Evolutionary conservation across 2,888 invertebrate genomes (phyloP).

Genomic region (Spisula subtruncata): DNA sequence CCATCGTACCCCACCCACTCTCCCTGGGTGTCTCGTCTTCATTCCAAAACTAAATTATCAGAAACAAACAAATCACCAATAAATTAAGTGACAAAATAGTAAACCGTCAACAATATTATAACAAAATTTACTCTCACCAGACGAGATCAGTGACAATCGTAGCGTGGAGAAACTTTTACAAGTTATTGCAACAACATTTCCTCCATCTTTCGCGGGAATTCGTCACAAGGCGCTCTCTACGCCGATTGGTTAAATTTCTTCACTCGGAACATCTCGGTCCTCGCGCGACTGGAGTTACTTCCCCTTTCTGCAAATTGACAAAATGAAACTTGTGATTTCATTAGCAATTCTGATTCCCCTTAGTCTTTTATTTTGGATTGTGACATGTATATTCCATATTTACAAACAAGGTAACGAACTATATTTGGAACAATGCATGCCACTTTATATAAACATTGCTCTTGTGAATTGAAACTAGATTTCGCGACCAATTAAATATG

Average conservation of each 20-base stretch:
- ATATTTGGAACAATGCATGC: neutral
- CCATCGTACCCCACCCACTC: constrained; percentile 11
- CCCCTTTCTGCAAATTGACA: constrained; percentile 6
- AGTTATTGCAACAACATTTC: neutral
- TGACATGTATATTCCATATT: constrained; percentile 25
- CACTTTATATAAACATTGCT: neutral
- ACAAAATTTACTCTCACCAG: neutral
- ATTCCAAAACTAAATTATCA: neutral
- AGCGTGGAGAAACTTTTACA: neutral
- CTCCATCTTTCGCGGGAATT: constrained; percentile 64
- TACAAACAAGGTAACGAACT: constrained; percentile 37
- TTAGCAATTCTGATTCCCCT: constrained; percentile 61
- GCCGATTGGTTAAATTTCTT: constrained; percentile 33
- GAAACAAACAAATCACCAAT: neutral
- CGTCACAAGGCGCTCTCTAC: constrained; percentile 56
- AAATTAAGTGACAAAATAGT: neutral
- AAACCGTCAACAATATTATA: neutral
- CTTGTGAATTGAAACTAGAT: constrained; percentile 6
- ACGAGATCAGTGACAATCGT: neutral
- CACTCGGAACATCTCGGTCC: constrained; percentile 2
- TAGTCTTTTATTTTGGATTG: constrained; percentile 62
- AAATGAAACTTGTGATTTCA: constrained; percentile 48
- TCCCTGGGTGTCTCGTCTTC: no score
- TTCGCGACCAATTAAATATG: neutral
- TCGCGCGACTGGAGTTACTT: neutral